Base-by-base conservation (phyloP, 2,113 vertebrate genomes). In the Zootoca vivipara region DNA sequence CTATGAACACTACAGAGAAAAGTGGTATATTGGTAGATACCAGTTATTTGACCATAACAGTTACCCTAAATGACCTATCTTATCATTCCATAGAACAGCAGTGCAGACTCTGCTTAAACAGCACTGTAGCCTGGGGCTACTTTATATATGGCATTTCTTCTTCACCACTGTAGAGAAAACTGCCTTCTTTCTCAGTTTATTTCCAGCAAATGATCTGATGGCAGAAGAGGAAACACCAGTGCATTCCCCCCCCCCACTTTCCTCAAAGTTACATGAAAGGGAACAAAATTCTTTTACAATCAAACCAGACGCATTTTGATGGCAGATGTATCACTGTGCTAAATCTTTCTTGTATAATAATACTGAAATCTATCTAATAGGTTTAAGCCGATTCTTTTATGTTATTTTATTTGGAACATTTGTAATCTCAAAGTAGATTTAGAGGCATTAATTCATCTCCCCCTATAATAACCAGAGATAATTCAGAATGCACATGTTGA, bases 371-470 rank as follows among this genome's bases (percentile, higher is more conserved):
- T 94, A 87, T 80, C 92, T 96, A 94, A 91, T 92, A 93, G 87
- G 69, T 86, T 79, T 90, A 89, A 92, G 92, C 85, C 91, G 90
- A 85, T 70, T 92, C 93, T 88, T 78, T 46, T 85, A 20, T 18
- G 26, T 84, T 81, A 42, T 88, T 74, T 89, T 92, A 92, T 92
- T 91, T 93, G 90, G 81, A 84, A 93, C 58, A 93, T 95, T 95
- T 94, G 62, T 86, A 94, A 46, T 92, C 85, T 82, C 83, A 95
- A 95, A 94, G 86, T 90, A 91, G 92, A 95, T 89, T 93, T 94
- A 88, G 78, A 93, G 70, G 73, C 65, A 92, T 85, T 93, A 93
- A 83, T 86, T 75, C 96, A 87, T 95, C 92, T 87, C 75, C 73
- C 95, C 85, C 85, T 85, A 83, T 94, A 96, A 94, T 93, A 94